These are phyloP conservation scores for Phaedon cochleariae DNA, from an alignment of 2,888 invertebrate genomes.

Conservation along the genomic window DNA sequence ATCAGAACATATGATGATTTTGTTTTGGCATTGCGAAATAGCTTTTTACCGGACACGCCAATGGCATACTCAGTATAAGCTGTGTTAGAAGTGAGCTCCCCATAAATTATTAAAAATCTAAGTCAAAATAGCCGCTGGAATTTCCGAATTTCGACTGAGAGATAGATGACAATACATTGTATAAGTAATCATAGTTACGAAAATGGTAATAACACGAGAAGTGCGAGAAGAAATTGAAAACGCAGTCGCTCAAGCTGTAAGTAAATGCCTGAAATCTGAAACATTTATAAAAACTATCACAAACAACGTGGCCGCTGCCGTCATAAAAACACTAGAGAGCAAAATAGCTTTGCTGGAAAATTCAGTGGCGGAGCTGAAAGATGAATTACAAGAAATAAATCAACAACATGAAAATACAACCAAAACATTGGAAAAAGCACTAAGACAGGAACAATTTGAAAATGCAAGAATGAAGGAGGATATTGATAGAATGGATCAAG, in stretches of 20 bases:
- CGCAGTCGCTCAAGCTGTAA: constrained; percentile 9
- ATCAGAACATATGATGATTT: too few relatives aligned
- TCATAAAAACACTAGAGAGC: neutral
- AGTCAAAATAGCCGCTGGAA: neutral
- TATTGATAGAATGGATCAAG: neutral
- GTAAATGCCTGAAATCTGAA: neutral
- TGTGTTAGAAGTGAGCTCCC: constrained; percentile 1
- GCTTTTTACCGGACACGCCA: too few relatives aligned
- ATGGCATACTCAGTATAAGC: neutral
- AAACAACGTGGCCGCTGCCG: too few relatives aligned
- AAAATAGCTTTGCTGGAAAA: neutral
- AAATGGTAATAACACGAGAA: constrained; percentile 10
- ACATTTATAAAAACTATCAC: too few relatives aligned
- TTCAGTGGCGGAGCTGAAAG: neutral
- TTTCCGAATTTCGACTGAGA: neutral
- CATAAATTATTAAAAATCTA: neutral
- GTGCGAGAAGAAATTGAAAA: constrained; percentile 5
- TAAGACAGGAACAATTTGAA: neutral
- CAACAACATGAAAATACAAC: neutral
- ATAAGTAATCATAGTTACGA: neutral
- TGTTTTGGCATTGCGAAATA: too few relatives aligned
- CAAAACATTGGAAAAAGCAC: neutral
- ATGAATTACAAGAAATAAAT: neutral
- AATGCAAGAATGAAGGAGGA: neutral
- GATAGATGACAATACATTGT: neutral